These are phyloP conservation scores for Eubasilissa regina DNA, from an alignment of 1,140 invertebrate species.

Conservation along the genomic window DNA sequence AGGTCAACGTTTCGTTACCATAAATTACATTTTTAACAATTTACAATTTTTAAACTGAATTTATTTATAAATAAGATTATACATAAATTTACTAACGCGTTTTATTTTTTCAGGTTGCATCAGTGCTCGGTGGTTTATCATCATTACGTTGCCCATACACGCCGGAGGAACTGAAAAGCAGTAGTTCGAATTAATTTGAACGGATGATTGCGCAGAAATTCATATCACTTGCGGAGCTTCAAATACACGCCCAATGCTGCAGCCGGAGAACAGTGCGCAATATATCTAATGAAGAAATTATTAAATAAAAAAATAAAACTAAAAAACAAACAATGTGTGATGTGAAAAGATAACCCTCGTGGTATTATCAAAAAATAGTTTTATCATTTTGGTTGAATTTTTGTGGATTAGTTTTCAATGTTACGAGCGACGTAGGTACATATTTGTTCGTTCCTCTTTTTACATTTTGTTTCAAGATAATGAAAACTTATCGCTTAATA, in stretches of 20 bases:
- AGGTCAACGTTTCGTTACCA: too few relatives aligned
- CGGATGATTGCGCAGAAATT: background rate
- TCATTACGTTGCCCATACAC: too few relatives aligned
- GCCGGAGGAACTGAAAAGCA: too few relatives aligned
- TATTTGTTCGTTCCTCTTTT: background rate
- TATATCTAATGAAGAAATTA: background rate
- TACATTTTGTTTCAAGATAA: background rate
- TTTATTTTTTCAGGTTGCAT: background rate
- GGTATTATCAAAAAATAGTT: conserved; percentile 35
- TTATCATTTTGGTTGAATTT: conserved; percentile 22
- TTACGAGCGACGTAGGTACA: too few relatives aligned
- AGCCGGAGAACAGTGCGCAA: background rate
- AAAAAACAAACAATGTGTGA: conserved; percentile 35
- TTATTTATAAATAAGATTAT: too few relatives aligned
- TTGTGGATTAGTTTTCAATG: background rate
- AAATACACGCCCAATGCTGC: background rate
- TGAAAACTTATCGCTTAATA: background rate
- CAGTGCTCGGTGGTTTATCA: background rate
- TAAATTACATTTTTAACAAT: too few relatives aligned
- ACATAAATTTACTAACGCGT: too few relatives aligned
- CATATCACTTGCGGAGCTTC: background rate
- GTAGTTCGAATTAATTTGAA: background rate
- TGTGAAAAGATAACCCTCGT: conserved; percentile 55
- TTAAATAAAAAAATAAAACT: background rate
- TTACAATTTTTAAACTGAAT: too few relatives aligned